Percentiles rank a stretch among this genome's conserved stretches.
Evolutionary conservation across 2,797 vertebrate genomes (phyloP).

Genomic region (Sternarchorhynchus goeldii): DNA sequence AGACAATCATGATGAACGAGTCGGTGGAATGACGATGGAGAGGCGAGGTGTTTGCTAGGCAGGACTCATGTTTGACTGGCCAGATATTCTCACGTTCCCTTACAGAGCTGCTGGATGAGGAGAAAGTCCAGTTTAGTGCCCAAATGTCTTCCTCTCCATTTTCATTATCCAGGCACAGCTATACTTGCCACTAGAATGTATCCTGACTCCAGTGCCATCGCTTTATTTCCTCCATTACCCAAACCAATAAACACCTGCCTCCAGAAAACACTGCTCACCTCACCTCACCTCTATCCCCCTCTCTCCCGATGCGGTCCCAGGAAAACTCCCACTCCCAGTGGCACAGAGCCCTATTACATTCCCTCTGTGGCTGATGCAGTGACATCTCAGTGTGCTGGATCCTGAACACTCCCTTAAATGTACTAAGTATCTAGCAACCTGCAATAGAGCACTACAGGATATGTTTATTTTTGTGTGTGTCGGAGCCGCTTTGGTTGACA

Average conservation of each 20-base stretch:
- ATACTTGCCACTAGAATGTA: conserved; percentile 15
- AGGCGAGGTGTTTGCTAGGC: not conserved
- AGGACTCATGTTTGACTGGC: not conserved
- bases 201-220: not conserved
- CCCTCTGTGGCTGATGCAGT: not conserved
- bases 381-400: conserved; percentile 1
- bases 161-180: conserved; percentile 27
- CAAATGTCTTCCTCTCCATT: conserved; percentile 68
- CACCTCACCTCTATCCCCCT: not conserved
- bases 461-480: not conserved
- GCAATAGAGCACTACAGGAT: not conserved
- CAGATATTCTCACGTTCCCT: conserved; percentile 21
- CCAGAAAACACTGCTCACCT: no score
- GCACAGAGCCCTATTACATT: conserved; percentile 17
- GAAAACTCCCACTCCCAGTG: not conserved
- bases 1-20: no score
- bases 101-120: conserved; percentile 21
- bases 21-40: not conserved
- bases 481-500: not conserved
- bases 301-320: not conserved
- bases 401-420: not conserved
- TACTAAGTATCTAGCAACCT: not conserved
- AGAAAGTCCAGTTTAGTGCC: conserved; percentile 54
- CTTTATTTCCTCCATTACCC: not conserved
- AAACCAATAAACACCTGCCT: not conserved